Conservation (phyloP, 1,140 invertebrate species). For the fruit fly (Drosophila melanogaster) region Release_6_plus_ISO1_MT NT_033777.3:27800501-27801000, state of each 20-base stretch:
- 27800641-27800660: conserved; percentile 75
- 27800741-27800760: conserved; percentile 36
- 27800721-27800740: conserved; percentile 75
- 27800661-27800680: conserved; percentile 52
- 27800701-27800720: conserved; percentile 71
- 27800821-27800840: conserved; percentile 36
- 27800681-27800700: conserved; percentile 62
- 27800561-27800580: conserved; percentile 80
- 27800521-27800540: conserved; percentile 38
- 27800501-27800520: not conserved
- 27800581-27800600: conserved; percentile 63
- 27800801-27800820: conserved; percentile 1
- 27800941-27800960: conserved; percentile 34
- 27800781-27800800: conserved; percentile 1
- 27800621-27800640: conserved; percentile 59
- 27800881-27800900: conserved; percentile 70
- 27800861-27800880: conserved; percentile 72
- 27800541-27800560: conserved; percentile 67
- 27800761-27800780: not conserved
- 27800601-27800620: conserved; percentile 54
- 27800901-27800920: conserved; percentile 80
- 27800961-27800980: conserved; percentile 4
- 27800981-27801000: not conserved
- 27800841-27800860: conserved; percentile 76
- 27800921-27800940: conserved; percentile 53